Evolutionary conservation across 1,140 invertebrate species (phyloP), one percentile per base, ranked within the genome.

Genomic region (Capitella teleta): DNA sequence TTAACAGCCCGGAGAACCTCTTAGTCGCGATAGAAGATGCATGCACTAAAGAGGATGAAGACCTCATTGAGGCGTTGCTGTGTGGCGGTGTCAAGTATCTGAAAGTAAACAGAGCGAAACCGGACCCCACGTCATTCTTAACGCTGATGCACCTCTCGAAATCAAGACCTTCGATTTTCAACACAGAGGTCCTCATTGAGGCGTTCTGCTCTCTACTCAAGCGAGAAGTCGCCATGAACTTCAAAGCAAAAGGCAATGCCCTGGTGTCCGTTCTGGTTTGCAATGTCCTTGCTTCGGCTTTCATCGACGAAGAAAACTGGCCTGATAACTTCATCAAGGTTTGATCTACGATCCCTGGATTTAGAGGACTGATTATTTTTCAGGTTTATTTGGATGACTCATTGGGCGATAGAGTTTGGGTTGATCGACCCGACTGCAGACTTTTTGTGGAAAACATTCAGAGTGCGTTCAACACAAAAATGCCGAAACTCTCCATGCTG

Each of bases 351-450:
- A 8, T 12, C 14, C 2, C 19, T 40, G 38, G 38, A n/a, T 42
- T 19, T 34, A 16, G 21, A 5, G 3, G 38, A 18, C 10, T 41
- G 14, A 4, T 3, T 32, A 23, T 54, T 57, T 70, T 78, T 5
- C 59, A 90, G 81, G 77, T 89, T 0, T 97, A 90, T 65, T 81
- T 96, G 48, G 92, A 98, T 63, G 93, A 98, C 76, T 87, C 90
- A 3, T 67, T 92, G 0, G 87, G 86, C 43, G 92, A 97, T 60
- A 73, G 91, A 44, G 77, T 86, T 47, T 97, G 92, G 90, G 86
- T 95, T 5, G 92, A 96, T 64, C 82, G 85, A 59, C 80, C 87
- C 8, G 85, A 90, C 66, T 95, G 90, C 68, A 85, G 86, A 65
- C 81, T 81, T 26, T 87, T 95, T 74, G 85, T 93, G 0, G 89